phyloP scores from a whole-genome alignment of 2,113 vertebrate species.

The Urocynchramus pylzowi region DNA sequence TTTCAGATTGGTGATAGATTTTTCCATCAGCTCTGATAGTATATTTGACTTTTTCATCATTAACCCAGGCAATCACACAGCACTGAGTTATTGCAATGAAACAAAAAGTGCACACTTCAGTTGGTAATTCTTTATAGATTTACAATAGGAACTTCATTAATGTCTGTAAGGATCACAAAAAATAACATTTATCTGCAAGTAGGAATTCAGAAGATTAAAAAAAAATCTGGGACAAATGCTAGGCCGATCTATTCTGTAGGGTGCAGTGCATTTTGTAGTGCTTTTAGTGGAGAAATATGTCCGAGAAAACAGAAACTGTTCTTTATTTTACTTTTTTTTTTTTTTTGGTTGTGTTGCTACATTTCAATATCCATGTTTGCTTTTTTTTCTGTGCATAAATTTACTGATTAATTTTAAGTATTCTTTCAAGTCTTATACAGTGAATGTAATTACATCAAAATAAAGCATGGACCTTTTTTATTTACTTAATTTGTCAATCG shows the following conservation, averaged over 20 bases:
- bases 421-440: constrained; percentile 36
- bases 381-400: constrained; percentile 19
- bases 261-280: neutral
- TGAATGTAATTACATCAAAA: constrained; percentile 61
- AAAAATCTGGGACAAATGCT: constrained; percentile 42
- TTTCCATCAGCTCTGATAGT: constrained; percentile 91
- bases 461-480: constrained; percentile 39
- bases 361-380: constrained; percentile 29
- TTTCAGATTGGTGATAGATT: constrained; percentile 93
- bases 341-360: neutral
- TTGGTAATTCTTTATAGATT: constrained; percentile 86
- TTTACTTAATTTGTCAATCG: constrained; percentile 63
- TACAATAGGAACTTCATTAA: constrained; percentile 87
- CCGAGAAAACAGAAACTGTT: neutral
- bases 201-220: constrained; percentile 67
- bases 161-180: constrained; percentile 74
- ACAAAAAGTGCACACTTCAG: constrained; percentile 84
- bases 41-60: constrained; percentile 89
- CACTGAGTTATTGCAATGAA: constrained; percentile 85
- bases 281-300: neutral
- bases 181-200: constrained; percentile 74
- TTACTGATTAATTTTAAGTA: constrained; percentile 60
- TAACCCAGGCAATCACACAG: constrained; percentile 82
- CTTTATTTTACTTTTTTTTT: neutral
- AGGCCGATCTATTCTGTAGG: constrained; percentile 33